Base-by-base conservation (phyloP, 2,797 vertebrate genomes). In the Macropus fuliginosus region DNA sequence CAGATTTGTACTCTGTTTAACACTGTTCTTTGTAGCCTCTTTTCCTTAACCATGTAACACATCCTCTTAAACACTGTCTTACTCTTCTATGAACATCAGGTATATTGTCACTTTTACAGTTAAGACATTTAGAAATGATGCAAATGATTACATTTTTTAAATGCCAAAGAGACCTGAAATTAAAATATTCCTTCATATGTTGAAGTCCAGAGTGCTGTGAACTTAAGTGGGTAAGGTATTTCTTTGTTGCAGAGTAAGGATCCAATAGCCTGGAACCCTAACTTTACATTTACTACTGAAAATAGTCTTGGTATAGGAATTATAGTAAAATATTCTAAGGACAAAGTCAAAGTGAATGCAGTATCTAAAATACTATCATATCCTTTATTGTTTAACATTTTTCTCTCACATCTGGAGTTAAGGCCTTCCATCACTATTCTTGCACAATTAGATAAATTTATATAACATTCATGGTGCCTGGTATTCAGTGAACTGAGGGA, bases 401-500 rank as follows among this genome's bases (percentile, higher is more conserved):
- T 94, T 11, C 31, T 94, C 96, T 96, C 24, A 18, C 91, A 34
- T 93, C 94, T 94, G 56, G 91, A 92, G 54, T 74, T 92, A 29
- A 50, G 54, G 81, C 94, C 66, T 94, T 95, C 91, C 46, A 74
- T 52, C 56, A 24, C 87, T 93, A 91, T 92, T 94, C 94, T 94
- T 94, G 92, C 92, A 93, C 95, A 95, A 81, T 96, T 96, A 95
- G 97, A 62, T 96, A 97, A 97, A 96, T 92, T 96, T 92, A 92
- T 56, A 18, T 31, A 92, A 92, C 55, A 57, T 56, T 92, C 89
- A 31, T 52, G 54, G 4, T 90, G 18, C n/a, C 89, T 90, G 28
- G 89, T 54, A 90, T 29, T 81, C n/a, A 81, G 46, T 81, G 24
- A 81, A 81, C 8, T 46, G 18, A 81, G n/a, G 34, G 62, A 87